Evolutionary conservation across 2,113 vertebrate genomes (phyloP).

Genomic region (Macquaria ambigua): DNA sequence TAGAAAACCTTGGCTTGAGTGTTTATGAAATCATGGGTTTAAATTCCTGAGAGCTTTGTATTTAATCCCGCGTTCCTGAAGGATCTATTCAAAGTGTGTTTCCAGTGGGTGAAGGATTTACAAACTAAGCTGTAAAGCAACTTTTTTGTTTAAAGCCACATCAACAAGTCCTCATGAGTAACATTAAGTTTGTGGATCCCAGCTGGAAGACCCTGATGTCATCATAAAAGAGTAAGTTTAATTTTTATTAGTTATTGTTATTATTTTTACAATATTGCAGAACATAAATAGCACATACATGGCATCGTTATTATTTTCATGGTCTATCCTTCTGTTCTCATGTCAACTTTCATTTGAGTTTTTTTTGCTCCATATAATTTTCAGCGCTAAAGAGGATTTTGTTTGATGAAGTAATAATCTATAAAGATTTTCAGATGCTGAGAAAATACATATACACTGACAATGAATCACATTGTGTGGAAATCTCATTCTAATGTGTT

Average conservation of each 20-base stretch:
- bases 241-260: not conserved
- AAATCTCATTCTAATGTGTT: not conserved
- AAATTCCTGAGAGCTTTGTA: not conserved
- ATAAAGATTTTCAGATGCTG: not conserved
- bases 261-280: not conserved
- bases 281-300: not conserved
- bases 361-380: not conserved
- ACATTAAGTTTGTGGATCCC: not conserved
- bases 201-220: not conserved
- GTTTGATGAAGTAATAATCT: not conserved
- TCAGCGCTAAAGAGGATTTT: not conserved
- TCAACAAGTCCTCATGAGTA: not conserved
- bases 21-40: not conserved
- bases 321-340: not conserved
- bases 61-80: not conserved
- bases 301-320: not conserved
- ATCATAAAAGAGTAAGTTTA: not conserved
- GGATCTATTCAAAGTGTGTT: not conserved
- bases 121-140: constrained; percentile 1
- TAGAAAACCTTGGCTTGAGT: not conserved
- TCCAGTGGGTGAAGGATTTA: not conserved
- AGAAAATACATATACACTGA: not conserved
- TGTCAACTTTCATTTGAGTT: not conserved
- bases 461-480: not conserved
- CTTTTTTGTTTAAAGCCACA: not conserved